Base-by-base conservation (phyloP, 2,888 invertebrate species). In the Sturmia bella region DNA sequence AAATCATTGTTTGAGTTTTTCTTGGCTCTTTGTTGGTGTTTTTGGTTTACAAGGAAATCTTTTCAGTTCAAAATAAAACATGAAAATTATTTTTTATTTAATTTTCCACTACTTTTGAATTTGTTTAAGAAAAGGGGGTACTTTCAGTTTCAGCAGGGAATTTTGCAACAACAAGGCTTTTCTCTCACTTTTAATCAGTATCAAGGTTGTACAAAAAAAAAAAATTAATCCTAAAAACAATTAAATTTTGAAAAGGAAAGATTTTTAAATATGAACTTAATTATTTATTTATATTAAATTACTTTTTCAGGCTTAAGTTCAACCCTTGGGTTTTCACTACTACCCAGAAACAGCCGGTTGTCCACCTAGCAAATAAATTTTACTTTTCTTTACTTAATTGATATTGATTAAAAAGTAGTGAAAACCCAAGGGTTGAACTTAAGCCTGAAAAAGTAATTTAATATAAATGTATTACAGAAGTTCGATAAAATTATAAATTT, bases 141-240 rank as follows among this genome's bases (percentile, higher is more conserved):
- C 1, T 24, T 50, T 66, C 5, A 70, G 85, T 85, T 85, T 85
- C 7, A 32, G 84, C 83, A 85, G 85, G 83, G 85, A 85, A 86
- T 85, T 81, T 76, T 82, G 85, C 88, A 87, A 87, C 87, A 87
- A 87, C 88, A 87, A 88, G 32, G 84, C 86, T 85, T 85, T 84
- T 85, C 85, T 84, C 84, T 84, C 85, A 80, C 83, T 85, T 85
- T 88, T 88, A 89, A 88, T 88, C 88, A 88, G 84, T 84, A 82
- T 81, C 84, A 85, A 76, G 84, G 86, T 81, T 75, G 80, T 66
- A 72, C 17, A 13, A 43, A 74, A 21, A 41, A 43, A 61, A 19
- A 41, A 39, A 56, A 68, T 39, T 45, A 6, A 32, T 3, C 12
- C 48, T 19, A 13, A 45, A 41, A 63, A 45, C 45, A 39, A 5